Percentiles rank a stretch among this genome's conserved stretches.
Conservation (phyloP, 1,140 invertebrate genomes). For the Rhyacophila brunnea region DNA sequence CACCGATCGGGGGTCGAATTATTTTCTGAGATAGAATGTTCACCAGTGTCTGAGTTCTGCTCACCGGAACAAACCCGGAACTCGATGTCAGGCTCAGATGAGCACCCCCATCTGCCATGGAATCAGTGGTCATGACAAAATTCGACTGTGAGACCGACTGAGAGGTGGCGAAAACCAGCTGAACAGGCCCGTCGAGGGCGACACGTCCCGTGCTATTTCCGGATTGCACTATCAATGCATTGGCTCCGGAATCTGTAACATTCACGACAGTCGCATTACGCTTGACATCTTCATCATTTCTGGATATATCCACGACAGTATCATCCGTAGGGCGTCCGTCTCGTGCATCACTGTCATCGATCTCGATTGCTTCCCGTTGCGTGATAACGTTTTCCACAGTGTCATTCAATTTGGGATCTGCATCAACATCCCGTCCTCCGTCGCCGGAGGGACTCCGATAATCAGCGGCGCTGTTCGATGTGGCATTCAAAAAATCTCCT, state of each 20-base stretch:
- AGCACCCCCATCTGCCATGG: slow-evolving; percentile 47
- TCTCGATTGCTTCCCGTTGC: too few relatives aligned
- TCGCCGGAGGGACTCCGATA: slow-evolving; percentile 41
- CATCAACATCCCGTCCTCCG: slow-evolving; percentile 34
- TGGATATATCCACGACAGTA: too few relatives aligned
- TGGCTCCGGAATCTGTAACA: too few relatives aligned
- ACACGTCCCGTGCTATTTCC: neutral
- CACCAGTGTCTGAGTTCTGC: slow-evolving; percentile 39
- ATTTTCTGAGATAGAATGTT: slow-evolving; percentile 45
- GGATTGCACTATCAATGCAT: too few relatives aligned
- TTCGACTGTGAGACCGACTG: slow-evolving; percentile 12
- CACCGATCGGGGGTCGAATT: slow-evolving; percentile 34
- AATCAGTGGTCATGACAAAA: slow-evolving; percentile 12
- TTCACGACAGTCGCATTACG: too few relatives aligned
- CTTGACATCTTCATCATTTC: too few relatives aligned
- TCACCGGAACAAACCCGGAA: slow-evolving; percentile 34
- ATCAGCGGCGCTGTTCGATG: slow-evolving; percentile 21
- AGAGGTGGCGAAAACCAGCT: slow-evolving; percentile 17
- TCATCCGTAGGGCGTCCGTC: too few relatives aligned
- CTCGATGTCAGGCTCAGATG: slow-evolving; percentile 42
- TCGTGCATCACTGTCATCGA: too few relatives aligned
- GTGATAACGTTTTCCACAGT: too few relatives aligned
- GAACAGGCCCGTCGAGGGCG: slow-evolving; percentile 17
- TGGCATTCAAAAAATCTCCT: slow-evolving; percentile 20
- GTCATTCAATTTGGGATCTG: slow-evolving; percentile 37